Evolutionary conservation across 2,113 vertebrate genomes (phyloP).

Genomic region (Phylloscopus whistleri): DNA sequence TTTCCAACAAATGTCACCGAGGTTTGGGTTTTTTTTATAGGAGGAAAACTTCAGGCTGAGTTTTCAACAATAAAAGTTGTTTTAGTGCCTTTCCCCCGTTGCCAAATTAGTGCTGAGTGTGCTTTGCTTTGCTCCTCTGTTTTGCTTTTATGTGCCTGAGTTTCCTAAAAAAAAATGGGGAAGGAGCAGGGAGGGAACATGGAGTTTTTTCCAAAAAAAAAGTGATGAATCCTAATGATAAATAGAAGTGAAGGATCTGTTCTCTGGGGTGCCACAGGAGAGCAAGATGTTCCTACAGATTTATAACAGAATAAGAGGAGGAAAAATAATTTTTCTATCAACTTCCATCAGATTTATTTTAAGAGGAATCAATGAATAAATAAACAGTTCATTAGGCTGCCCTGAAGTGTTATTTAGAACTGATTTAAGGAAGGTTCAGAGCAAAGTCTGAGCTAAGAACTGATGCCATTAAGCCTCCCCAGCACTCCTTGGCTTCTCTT

Average conservation of each 20-base stretch:
- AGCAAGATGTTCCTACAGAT: not conserved
- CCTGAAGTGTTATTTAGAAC: not conserved
- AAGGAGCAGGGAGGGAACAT: not conserved
- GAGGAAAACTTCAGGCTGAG: conserved; percentile 28
- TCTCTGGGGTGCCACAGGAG: not conserved
- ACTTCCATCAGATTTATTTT: not conserved
- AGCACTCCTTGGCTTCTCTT: not conserved
- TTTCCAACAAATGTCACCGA: conserved; percentile 54
- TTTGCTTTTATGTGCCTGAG: conserved; percentile 12
- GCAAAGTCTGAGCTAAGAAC: not conserved
- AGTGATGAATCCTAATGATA: not conserved
- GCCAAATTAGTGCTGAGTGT: conserved; percentile 50
- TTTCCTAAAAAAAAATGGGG: not conserved
- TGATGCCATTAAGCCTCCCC: not conserved
- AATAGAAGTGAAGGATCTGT: not conserved
- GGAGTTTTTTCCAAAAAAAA: not conserved
- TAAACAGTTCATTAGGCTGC: not conserved
- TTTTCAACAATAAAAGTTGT: conserved; percentile 51
- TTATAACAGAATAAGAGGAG: not conserved
- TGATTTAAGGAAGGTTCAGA: not conserved
- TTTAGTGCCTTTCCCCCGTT: not conserved
- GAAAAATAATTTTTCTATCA: not conserved
- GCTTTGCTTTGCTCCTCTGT: conserved; percentile 40
- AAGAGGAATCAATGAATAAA: not conserved
- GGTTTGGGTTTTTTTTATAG: conserved; percentile 17